phyloP scores from a whole-genome alignment of 2,888 invertebrate genomes.

The Ariolimax columbianus region DNA sequence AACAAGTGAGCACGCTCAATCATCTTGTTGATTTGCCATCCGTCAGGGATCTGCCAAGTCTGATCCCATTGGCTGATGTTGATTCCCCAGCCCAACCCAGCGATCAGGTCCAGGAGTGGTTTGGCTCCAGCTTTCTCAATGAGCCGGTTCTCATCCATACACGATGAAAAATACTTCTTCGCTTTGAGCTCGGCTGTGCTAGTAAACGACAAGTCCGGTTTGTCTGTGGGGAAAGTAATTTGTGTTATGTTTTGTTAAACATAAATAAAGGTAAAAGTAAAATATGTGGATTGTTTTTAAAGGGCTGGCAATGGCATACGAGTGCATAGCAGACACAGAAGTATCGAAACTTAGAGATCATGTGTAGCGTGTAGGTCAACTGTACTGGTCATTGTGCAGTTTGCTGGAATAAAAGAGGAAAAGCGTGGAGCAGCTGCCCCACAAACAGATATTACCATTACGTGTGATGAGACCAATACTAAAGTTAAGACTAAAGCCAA shows the following conservation, averaged over 20 bases:
- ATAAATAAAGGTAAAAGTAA: no score
- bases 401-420: no score
- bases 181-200: constrained; percentile 92
- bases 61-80: constrained; percentile 81
- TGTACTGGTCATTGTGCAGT: no score
- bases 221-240: constrained; percentile 59
- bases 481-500: no score
- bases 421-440: no score
- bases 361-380: no score
- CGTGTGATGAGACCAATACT: no score
- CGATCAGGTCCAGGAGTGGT: constrained; percentile 84
- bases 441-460: no score
- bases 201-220: constrained; percentile 59
- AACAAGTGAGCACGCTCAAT: constrained; percentile 88
- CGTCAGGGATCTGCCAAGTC: constrained; percentile 80
- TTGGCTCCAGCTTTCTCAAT: constrained; percentile 90
- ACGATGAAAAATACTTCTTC: constrained; percentile 92
- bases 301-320: neutral
- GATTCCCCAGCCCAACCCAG: constrained; percentile 91
- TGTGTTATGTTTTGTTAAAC: no score
- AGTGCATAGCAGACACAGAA: no score
- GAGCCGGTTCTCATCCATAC: constrained; percentile 93
- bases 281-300: neutral
- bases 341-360: no score
- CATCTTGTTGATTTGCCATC: constrained; percentile 87